phyloP scores from a whole-genome alignment of 2,797 vertebrate genomes.

The Potorous gilbertii region DNA sequence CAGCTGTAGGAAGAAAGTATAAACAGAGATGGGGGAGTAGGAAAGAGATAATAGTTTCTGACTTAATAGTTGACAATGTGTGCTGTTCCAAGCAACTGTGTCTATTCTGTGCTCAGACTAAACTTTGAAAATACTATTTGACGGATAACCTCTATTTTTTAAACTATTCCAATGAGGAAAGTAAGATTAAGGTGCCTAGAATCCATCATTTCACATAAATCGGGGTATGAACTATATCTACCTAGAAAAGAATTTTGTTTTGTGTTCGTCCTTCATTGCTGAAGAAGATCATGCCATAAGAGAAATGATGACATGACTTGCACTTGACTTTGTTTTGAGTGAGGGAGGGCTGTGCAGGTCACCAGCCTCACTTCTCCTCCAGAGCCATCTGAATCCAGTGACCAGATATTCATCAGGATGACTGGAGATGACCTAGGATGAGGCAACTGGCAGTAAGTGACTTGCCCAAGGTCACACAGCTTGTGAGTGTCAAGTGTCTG shows the following conservation, averaged over 20 bases:
- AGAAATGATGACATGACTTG: too few species aligned
- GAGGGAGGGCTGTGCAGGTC: too few species aligned
- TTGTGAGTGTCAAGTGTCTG: too few species aligned
- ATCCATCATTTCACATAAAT: background rate
- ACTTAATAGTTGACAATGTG: background rate
- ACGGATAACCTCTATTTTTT: background rate
- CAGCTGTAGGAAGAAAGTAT: background rate
- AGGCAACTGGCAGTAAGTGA: too few species aligned
- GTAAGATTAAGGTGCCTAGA: accelerated
- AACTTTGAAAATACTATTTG: background rate
- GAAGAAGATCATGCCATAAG: too few species aligned
- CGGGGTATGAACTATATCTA: accelerated
- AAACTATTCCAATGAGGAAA: background rate
- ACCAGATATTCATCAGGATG: too few species aligned
- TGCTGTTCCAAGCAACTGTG: background rate
- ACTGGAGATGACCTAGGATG: too few species aligned
- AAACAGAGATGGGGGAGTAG: background rate
- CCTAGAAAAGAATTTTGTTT: background rate
- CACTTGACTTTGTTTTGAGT: too few species aligned
- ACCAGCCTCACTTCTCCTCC: too few species aligned
- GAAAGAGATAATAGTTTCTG: background rate
- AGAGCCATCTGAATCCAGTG: too few species aligned
- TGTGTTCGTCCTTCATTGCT: too few species aligned
- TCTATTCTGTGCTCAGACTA: background rate
- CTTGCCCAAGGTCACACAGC: too few species aligned